Conservation (phyloP, 1,140 invertebrate species). For the Hypsibius dujardini region DNA sequence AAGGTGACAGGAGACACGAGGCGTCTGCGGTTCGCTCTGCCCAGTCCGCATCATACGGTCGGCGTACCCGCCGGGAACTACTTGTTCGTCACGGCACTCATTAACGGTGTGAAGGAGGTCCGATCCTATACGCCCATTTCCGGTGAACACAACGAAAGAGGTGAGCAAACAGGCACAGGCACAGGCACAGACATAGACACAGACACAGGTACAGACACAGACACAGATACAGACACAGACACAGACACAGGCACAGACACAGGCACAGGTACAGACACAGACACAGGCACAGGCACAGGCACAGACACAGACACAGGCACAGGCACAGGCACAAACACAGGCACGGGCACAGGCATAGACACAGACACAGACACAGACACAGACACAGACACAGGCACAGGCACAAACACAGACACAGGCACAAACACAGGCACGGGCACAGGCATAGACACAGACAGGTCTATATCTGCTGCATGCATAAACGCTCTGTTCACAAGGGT, state of each 20-base stretch:
- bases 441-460: background rate
- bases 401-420: too few species aligned
- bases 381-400: background rate
- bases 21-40: constrained; percentile 1
- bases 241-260: too few species aligned
- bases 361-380: background rate
- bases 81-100: background rate
- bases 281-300: too few species aligned
- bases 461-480: too few species aligned
- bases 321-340: too few species aligned
- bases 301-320: background rate
- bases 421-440: too few species aligned
- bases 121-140: constrained; percentile 8
- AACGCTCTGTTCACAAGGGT: too few species aligned
- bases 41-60: background rate
- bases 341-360: background rate
- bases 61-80: background rate
- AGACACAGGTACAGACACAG: background rate
- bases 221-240: too few species aligned
- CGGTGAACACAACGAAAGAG: background rate
- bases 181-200: background rate
- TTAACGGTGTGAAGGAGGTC: background rate
- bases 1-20: background rate
- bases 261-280: too few species aligned
- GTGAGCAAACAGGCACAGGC: background rate